Percentiles rank a stretch among this genome's conserved stretches.
These are phyloP conservation scores for Drosophila lacicola DNA, from an alignment of 2,888 invertebrate genomes.

Conservation along the genomic window DNA sequence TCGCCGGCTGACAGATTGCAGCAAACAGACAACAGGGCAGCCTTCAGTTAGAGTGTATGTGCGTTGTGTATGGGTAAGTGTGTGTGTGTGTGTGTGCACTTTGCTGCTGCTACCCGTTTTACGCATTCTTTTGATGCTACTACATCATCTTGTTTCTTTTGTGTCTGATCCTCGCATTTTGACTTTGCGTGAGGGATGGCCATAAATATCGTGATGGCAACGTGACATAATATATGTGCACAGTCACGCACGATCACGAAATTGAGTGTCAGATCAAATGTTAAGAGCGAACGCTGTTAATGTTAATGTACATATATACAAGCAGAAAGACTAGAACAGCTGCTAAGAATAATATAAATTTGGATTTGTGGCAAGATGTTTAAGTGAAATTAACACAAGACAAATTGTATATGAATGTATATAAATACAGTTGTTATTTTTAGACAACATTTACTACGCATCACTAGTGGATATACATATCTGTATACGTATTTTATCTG, in stretches of 20 bases:
- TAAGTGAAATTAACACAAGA: conserved; percentile 1
- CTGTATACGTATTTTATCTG: conserved; percentile 6
- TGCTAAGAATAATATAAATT: neutral
- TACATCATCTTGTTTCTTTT: conserved; percentile 59
- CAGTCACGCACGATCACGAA: conserved; percentile 39
- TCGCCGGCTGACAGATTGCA: conserved; percentile 75
- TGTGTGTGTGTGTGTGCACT: conserved; percentile 33
- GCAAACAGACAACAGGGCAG: conserved; percentile 56
- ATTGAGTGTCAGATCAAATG: conserved; percentile 18
- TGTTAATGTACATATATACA: conserved; percentile 1
- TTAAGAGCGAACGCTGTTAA: conserved; percentile 19
- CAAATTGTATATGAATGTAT: neutral
- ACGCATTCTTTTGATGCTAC: conserved; percentile 74
- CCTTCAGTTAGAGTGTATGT: conserved; percentile 45
- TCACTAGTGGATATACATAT: conserved; percentile 7
- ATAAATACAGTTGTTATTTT: neutral
- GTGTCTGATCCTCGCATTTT: conserved; percentile 78
- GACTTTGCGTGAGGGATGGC: conserved; percentile 63
- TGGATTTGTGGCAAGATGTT: neutral
- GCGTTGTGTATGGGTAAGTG: neutral
- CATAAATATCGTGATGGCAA: conserved; percentile 59
- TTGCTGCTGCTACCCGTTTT: conserved; percentile 70
- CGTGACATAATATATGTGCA: conserved; percentile 50
- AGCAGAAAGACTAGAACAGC: conserved; percentile 3
- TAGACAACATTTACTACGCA: neutral